Base-by-base conservation (phyloP, 1,140 invertebrate species). In the Drosophila bipectinata region DNA sequence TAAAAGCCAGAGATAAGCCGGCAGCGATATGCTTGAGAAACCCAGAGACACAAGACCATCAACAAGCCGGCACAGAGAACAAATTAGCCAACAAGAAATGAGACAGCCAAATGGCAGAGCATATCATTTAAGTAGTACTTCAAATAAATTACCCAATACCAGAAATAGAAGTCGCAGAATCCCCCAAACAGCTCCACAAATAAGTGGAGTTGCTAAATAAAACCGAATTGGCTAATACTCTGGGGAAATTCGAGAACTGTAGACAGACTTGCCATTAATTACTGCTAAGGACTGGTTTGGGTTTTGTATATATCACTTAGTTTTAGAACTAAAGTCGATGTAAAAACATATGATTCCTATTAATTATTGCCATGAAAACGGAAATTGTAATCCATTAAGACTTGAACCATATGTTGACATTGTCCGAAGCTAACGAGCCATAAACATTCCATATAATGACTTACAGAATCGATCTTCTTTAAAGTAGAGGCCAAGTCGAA, bases 71-170 rank as follows among this genome's bases (percentile, higher is more conserved):
- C 49, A 77, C 49, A 49, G 51, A 62, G 71, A 72, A 81, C 83
- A 83, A 88, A 87, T 87, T 88, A 79, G 71, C 71, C 57, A 69
- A 66, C 68, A 87, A 78, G 63, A 78, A 85, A 74, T 87, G 78
- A 67, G 82, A 85, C 73, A 78, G 59, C 51, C 57, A 72, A 79
- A 79, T 76, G 73, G 73, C 73, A 77, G 66, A 54, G 61, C 76
- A 88, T 88, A 88, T 88, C 83, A 88, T 88, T 88, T 88, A 89
- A 74, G 79, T 77, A 60, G 76, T 59, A 74, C 79, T 79, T 84
- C 55, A 72, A 77, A 88, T 88, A 88, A 88, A 88, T 88, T 67
- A 84, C 55, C 63, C 68, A 68, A 58, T 48, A 60, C 73, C 61
- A 79, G 58, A 84, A 78, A 84, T 69, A 85, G 72, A 84, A 62